These are phyloP conservation scores for Brachystomella parvula DNA, from an alignment of 1,140 invertebrate genomes.

Conservation along the genomic window DNA sequence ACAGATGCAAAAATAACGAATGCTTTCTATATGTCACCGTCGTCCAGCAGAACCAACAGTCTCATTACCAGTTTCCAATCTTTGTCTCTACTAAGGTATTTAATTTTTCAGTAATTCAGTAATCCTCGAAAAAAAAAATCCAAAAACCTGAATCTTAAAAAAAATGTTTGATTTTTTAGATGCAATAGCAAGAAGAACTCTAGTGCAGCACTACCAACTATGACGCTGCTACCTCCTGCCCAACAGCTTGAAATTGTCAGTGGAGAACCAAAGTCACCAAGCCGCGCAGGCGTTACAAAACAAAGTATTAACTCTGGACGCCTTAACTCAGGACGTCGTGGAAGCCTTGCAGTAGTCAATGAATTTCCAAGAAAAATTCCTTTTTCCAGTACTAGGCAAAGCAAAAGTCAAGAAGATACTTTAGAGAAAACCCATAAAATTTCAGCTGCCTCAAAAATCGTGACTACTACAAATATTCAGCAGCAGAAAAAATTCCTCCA, in stretches of 20 bases:
- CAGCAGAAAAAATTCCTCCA: neutral
- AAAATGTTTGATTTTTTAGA: neutral
- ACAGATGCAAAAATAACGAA: constrained; percentile 18
- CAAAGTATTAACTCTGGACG: too few relatives aligned
- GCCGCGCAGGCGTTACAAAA: too few relatives aligned
- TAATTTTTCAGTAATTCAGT: neutral
- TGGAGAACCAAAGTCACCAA: constrained; percentile 1
- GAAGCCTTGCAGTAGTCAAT: too few relatives aligned
- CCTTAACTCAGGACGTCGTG: too few relatives aligned
- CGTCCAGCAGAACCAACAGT: too few relatives aligned
- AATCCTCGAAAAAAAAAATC: neutral
- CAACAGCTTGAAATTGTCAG: neutral
- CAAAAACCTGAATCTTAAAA: neutral
- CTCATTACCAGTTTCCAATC: too few relatives aligned
- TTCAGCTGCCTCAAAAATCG: neutral
- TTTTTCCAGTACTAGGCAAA: neutral
- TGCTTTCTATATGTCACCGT: neutral
- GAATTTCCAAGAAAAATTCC: too few relatives aligned
- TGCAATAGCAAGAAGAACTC: neutral
- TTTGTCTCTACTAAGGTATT: neutral
- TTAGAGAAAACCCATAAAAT: neutral
- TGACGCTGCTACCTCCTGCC: neutral
- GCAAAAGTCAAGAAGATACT: neutral
- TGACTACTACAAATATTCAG: neutral
- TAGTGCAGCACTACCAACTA: neutral